phyloP scores from a whole-genome alignment of 1,140 invertebrate species.

The Caligus rogercresseyi region DNA sequence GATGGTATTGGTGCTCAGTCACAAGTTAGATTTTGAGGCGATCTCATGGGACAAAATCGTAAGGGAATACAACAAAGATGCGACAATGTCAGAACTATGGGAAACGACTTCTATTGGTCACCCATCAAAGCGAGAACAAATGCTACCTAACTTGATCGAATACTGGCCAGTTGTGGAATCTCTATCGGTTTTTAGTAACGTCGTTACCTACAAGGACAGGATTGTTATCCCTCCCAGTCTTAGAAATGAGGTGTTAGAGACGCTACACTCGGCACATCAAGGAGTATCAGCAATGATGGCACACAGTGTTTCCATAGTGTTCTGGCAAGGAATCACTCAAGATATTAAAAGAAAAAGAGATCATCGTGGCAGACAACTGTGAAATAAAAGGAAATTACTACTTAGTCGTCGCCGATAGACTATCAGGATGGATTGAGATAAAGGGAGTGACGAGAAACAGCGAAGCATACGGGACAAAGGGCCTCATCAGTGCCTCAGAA shows the following conservation, averaged over 20 bases:
- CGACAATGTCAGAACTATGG: background rate
- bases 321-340: background rate
- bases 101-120: background rate
- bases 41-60: background rate
- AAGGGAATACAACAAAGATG: background rate
- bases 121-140: background rate
- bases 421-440: background rate
- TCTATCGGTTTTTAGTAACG: too few relatives aligned
- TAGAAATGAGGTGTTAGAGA: background rate
- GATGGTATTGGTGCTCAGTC: background rate
- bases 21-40: background rate
- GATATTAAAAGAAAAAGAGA: background rate
- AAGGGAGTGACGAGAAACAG: background rate
- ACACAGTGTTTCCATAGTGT: background rate
- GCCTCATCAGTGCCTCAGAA: conserved; percentile 2
- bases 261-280: background rate
- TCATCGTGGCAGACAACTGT: background rate
- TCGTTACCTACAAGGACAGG: background rate
- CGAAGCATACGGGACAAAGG: background rate
- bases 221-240: background rate
- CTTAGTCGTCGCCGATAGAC: conserved; percentile 8
- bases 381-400: background rate
- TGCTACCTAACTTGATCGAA: background rate
- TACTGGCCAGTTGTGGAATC: too few relatives aligned
- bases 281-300: background rate